A percentile compares a stretch with the other conserved stretches of the same genome.
Conservation (phyloP, 2,797 vertebrate genomes). For the Sebastes steindachneri region DNA sequence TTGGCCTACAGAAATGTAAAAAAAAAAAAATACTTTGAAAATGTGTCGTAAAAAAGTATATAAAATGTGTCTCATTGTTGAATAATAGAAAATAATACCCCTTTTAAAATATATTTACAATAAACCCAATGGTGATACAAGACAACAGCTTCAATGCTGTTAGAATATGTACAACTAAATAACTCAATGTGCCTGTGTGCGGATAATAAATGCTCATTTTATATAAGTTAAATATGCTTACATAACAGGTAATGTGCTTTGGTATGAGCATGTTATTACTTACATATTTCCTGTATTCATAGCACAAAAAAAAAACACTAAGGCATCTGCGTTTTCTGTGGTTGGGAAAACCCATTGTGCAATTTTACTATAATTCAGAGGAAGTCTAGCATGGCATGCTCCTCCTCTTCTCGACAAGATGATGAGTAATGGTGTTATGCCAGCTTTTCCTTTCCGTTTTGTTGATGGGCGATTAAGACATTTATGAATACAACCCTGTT, state of each 20-base stretch:
- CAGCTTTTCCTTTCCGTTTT: constrained; percentile 9
- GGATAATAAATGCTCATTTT: constrained; percentile 46
- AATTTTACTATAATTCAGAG: constrained; percentile 7
- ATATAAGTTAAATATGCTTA: constrained; percentile 49
- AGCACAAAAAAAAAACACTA: background rate
- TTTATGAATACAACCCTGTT: background rate
- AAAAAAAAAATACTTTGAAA: constrained; percentile 30
- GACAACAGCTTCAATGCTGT: constrained; percentile 27
- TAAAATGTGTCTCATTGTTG: constrained; percentile 38
- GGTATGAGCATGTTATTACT: constrained; percentile 17
- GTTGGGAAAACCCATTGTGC: constrained; percentile 14
- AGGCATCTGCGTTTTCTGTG: background rate
- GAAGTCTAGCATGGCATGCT: background rate
- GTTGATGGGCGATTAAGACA: background rate
- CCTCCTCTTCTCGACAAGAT: background rate
- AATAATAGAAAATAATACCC: constrained; percentile 46
- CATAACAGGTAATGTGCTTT: constrained; percentile 29
- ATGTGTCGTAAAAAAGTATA: constrained; percentile 17
- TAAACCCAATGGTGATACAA: constrained; percentile 17
- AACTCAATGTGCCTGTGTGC: constrained; percentile 38
- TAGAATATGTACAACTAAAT: constrained; percentile 67
- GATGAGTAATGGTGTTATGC: constrained; percentile 10
- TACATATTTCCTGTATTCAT: constrained; percentile 18
- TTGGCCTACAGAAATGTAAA: constrained; percentile 17
- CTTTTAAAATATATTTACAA: constrained; percentile 63